A percentile compares a stretch with the other conserved stretches of the same genome.
These are phyloP conservation scores for Capitulum mitella DNA, from an alignment of 2,888 invertebrate species.

Conservation along the genomic window DNA sequence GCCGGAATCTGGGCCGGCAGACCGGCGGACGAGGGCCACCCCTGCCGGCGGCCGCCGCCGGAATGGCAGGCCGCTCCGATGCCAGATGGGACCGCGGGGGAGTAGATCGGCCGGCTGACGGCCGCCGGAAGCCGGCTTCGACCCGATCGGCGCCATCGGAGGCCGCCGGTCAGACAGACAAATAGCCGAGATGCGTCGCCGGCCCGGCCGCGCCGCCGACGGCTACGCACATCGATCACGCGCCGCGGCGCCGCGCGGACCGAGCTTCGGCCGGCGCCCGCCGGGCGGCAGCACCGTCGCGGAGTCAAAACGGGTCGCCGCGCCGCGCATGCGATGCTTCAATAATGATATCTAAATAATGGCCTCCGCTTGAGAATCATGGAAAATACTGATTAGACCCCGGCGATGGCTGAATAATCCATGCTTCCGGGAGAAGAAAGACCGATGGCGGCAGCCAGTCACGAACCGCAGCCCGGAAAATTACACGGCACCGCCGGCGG, in stretches of 20 bases:
- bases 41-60: neutral
- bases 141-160: neutral
- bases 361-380: constrained; percentile 1
- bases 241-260: too few species aligned
- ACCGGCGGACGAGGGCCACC: too few species aligned
- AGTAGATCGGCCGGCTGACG: too few species aligned
- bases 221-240: neutral
- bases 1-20: too few species aligned
- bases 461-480: neutral
- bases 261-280: neutral
- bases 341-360: constrained; percentile 21
- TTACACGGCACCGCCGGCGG: neutral
- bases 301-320: neutral
- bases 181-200: neutral
- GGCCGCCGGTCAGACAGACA: neutral
- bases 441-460: neutral
- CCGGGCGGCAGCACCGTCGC: neutral
- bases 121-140: neutral
- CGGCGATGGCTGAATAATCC: constrained; percentile 11
- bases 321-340: constrained; percentile 13
- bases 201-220: neutral
- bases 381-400: constrained; percentile 9
- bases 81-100: too few species aligned
- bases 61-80: too few species aligned
- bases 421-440: neutral